Evolutionary conservation across 2,888 invertebrate species (phyloP).

Genomic region (Trachelus tabidus): DNA sequence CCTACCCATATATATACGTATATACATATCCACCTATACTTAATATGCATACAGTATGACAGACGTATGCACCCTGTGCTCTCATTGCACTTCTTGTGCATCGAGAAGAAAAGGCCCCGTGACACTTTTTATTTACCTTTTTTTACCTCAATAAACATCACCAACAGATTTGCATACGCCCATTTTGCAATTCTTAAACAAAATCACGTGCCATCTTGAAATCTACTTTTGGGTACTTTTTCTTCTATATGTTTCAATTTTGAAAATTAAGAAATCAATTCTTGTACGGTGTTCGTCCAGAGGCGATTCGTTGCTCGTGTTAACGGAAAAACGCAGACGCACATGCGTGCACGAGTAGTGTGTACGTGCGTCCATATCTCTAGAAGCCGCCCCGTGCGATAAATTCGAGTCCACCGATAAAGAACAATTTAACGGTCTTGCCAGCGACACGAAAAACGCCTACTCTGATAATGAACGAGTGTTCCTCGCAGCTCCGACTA

Average conservation of each 20-base stretch:
- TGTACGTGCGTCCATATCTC: constrained; percentile 35
- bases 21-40: not conserved
- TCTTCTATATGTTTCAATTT: not conserved
- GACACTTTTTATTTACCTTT: not conserved
- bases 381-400: constrained; percentile 49
- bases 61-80: not conserved
- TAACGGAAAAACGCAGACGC: not conserved
- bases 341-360: constrained; percentile 7
- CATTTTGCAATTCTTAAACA: not conserved
- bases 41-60: not conserved
- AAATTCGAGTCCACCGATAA: constrained; percentile 40
- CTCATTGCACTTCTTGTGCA: not conserved
- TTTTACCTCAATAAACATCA: not conserved
- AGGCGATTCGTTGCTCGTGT: not conserved
- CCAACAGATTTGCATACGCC: not conserved
- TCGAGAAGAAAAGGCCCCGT: not conserved
- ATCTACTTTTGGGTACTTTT: not conserved
- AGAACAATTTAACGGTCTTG: constrained; percentile 55
- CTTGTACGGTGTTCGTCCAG: not conserved
- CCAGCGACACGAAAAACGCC: constrained; percentile 58
- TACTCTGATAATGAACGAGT: constrained; percentile 29
- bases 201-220: not conserved
- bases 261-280: not conserved
- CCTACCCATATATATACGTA: not conserved
- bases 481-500: not conserved